Evolutionary conservation across 1,140 invertebrate species (phyloP).

Genomic region (Bombus superbus): DNA sequence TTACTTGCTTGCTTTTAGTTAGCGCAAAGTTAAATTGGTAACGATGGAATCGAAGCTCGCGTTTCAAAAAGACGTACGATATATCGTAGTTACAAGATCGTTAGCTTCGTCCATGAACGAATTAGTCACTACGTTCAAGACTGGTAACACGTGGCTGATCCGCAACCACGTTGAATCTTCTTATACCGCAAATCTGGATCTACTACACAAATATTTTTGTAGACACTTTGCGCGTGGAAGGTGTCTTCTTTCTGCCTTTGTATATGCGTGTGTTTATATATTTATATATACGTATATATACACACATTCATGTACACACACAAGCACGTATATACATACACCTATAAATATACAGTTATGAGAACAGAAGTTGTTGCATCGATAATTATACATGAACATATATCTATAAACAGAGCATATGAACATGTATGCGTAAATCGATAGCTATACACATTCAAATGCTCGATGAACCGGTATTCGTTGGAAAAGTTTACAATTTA

Average conservation of each 20-base stretch:
- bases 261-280: constrained; percentile 45
- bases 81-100: constrained; percentile 37
- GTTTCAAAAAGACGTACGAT: neutral
- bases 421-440: neutral
- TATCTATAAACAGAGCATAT: neutral
- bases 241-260: constrained; percentile 76
- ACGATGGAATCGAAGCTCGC: neutral
- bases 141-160: constrained; percentile 66
- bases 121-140: constrained; percentile 73
- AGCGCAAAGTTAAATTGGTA: neutral
- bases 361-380: constrained; percentile 1
- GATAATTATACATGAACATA: constrained; percentile 1
- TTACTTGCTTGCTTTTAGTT: constrained; percentile 13
- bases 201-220: constrained; percentile 79
- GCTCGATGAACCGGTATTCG: constrained; percentile 65
- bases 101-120: constrained; percentile 58
- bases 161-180: constrained; percentile 60
- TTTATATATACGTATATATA: constrained; percentile 2
- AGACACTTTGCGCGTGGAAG: constrained; percentile 75
- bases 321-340: neutral
- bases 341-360: constrained; percentile 20
- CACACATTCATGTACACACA: neutral
- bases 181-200: constrained; percentile 72
- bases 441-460: constrained; percentile 65
- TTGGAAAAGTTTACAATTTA: constrained; percentile 67